Base-by-base conservation (phyloP, 2,797 vertebrate species). In the Spizella passerina region DNA sequence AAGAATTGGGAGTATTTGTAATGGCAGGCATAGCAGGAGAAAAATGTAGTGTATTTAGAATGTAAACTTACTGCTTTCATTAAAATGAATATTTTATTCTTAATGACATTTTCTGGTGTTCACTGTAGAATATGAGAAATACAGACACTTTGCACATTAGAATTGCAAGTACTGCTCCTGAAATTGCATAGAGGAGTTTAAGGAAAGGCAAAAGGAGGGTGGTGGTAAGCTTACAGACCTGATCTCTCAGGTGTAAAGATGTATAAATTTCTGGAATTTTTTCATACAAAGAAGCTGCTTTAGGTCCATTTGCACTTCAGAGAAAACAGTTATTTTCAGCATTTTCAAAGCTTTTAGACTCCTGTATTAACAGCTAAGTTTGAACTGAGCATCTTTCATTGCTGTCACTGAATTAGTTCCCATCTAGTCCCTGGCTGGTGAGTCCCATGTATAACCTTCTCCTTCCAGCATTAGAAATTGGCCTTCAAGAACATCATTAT, bases 31-130 rank as follows among this genome's bases (percentile, higher is more conserved):
- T 68, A 66, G 88, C 61, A 71, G 66, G 65, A 80, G 53, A 82
- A 72, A 73, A 88, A 96, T n/a, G 46, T 29, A 59, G 52, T 56
- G n/a, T 43, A 63, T 88, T 84, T 88, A 76, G 43, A 76, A 92
- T 93, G 56, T 92, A 77, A 80, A 63, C 63, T 71, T 80, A 65
- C 36, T 59, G 41, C 56, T 85, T 86, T 61, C 63, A 91, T 87
- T 72, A 73, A 81, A 93, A 88, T 66, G n/a, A 85, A 52, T 73
- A 75, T 89, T 72, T 94, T 90, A 63, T 90, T 88, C 76, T 30
- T 92, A 83, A 77, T 77, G 82, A 80, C 50, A 34, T 92, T 96
- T 93, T 80, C 50, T 21, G 10, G 13, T 64, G 68, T 82, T 94
- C 70, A 8, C 32, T 65, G 43, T 69, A 27, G 85, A 94, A 60